phyloP scores from a whole-genome alignment of 2,113 vertebrate species.

The Sebastes fasciatus region DNA sequence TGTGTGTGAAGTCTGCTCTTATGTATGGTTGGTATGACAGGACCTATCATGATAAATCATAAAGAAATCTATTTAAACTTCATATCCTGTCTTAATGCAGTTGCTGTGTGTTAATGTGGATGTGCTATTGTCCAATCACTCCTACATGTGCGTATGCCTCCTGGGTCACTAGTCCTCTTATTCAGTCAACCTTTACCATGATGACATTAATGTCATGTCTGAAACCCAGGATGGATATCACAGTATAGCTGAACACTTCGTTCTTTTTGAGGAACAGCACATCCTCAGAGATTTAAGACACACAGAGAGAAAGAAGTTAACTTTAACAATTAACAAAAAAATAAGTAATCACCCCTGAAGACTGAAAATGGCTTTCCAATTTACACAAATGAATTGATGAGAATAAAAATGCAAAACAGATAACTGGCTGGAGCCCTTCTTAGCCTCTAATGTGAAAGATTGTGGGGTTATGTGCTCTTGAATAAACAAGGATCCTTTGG shows the following conservation, averaged over 20 bases:
- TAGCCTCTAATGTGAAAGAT: conserved; percentile 6
- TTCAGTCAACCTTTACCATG: conserved; percentile 36
- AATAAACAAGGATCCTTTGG: conserved; percentile 18
- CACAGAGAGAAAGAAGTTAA: neutral
- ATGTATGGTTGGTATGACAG: neutral
- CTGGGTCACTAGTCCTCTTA: conserved; percentile 38
- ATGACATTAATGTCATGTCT: conserved; percentile 29
- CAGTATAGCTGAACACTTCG: neutral
- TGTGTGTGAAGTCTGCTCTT: neutral
- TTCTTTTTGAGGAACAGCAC: neutral
- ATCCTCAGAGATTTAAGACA: neutral
- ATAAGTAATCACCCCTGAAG: conserved; percentile 2
- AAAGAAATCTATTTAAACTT: neutral
- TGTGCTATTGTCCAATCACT: neutral
- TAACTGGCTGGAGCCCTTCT: conserved; percentile 8
- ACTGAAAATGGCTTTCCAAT: neutral
- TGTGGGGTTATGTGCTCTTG: neutral
- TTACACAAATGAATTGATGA: conserved; percentile 4
- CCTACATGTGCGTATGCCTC: neutral
- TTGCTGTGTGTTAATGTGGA: neutral
- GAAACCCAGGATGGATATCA: conserved; percentile 13
- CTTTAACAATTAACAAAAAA: neutral
- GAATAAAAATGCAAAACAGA: conserved; percentile 20
- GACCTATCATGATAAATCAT: neutral
- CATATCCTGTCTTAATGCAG: neutral